Evolutionary conservation across 2,797 vertebrate genomes (phyloP), one percentile per base, ranked within the genome.

Genomic region (Otolemur crassicaudatus): DNA sequence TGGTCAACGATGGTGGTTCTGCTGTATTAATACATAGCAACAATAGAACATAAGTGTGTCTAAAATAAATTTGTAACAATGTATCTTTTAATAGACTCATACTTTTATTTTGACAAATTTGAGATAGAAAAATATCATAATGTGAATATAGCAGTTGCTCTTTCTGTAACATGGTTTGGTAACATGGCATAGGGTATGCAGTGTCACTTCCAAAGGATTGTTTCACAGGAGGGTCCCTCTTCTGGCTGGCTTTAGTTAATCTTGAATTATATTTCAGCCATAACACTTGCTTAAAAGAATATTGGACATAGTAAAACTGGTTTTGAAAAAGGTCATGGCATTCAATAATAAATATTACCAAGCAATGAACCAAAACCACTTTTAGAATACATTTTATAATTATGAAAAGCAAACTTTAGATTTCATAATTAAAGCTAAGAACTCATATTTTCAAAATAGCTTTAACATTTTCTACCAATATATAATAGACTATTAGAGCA

Each of bases 81-180:
- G 58, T 65, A 29, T 91, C 93, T 96, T 93, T 89, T 94, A 97
- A 97, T 94, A 98, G 97, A 98, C 96, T 96, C 96, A n/a, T 92
- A 96, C 96, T 97, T 94, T 94, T 94, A 97, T 97, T 98, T 96
- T 91, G 91, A 46, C 84, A 97, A 96, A 95, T 94, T 90, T 67
- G 87, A 93, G 95, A 92, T 97, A 97, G 95, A 95, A 97, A 97
- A 98, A 93, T 96, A 98, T 96, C 76, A 76, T 95, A 90, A 94
- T 72, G 61, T 40, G 96, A 98, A 89, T 94, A 93, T 69, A 67
- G 34, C 69, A 5, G 56, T 58, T 97, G 69, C 97, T 95, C 72
- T 94, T 97, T 87, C 84, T 83, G 96, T 58, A 86, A 67, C 94
- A 93, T 0, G 0, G 69, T 94, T 61, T 65, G 63, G 96, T 58